Evolutionary conservation across 2,113 vertebrate genomes (phyloP).

Genomic region (Hemichromis elongatus): DNA sequence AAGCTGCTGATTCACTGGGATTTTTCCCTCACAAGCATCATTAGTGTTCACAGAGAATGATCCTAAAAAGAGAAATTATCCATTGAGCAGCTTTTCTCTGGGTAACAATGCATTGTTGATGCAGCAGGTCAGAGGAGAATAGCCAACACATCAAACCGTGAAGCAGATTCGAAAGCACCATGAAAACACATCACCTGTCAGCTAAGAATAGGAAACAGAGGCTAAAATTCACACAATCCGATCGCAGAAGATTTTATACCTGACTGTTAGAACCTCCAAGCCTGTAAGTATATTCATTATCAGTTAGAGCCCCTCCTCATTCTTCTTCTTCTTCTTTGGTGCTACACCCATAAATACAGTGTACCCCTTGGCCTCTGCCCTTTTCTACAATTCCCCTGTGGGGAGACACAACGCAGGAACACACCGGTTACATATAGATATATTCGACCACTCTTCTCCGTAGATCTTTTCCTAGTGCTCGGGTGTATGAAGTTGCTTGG

Average conservation of each 20-base stretch:
- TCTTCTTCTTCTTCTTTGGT: no score
- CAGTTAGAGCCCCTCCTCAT: no score
- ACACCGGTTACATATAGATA: no score
- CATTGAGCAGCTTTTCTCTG: neutral
- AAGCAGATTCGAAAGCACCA: neutral
- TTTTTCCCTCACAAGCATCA: neutral
- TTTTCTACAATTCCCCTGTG: no score
- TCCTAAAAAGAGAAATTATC: neutral
- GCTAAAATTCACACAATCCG: neutral
- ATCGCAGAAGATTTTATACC: no score
- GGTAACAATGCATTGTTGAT: neutral
- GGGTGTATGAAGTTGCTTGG: neutral
- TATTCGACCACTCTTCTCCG: neutral
- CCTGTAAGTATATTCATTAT: no score
- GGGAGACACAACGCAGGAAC: no score
- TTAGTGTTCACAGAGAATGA: neutral
- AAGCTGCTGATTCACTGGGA: neutral
- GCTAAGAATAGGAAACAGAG: neutral
- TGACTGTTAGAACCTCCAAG: no score
- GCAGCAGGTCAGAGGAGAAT: neutral
- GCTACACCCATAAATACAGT: no score
- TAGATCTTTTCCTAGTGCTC: neutral
- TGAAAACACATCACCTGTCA: neutral
- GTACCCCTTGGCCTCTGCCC: no score
- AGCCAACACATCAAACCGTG: neutral